Percentiles rank a stretch among this genome's conserved stretches.
These are phyloP conservation scores for Cettia cetti DNA, from an alignment of 2,113 vertebrate species.

Conservation along the genomic window DNA sequence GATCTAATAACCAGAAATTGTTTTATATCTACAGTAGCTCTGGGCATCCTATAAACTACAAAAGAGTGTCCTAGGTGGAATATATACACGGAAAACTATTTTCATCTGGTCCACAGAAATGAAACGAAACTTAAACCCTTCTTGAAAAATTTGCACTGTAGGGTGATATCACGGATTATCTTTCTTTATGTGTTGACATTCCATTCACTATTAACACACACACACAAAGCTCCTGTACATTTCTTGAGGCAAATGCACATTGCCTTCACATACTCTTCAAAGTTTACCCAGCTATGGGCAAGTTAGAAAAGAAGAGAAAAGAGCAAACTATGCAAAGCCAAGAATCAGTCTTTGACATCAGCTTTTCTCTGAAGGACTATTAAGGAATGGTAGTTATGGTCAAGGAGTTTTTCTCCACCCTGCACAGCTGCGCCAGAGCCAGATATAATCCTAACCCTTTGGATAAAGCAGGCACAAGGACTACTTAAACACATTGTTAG, in stretches of 20 bases:
- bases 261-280: background rate
- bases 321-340: background rate
- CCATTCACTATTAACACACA: background rate
- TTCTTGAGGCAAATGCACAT: background rate
- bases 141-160: background rate
- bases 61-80: background rate
- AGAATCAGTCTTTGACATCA: background rate
- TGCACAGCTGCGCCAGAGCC: background rate
- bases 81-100: background rate
- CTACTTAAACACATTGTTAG: background rate
- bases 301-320: background rate
- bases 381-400: background rate
- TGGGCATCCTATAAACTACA: constrained; percentile 8
- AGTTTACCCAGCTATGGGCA: background rate
- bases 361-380: background rate
- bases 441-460: background rate
- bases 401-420: background rate
- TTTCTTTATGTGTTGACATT: background rate
- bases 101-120: background rate
- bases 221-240: background rate
- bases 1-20: constrained; percentile 47
- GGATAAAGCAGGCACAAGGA: background rate
- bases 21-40: constrained; percentile 39
- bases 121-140: background rate
- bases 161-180: background rate